Evolutionary conservation across 2,113 vertebrate species (phyloP), one percentile per base, ranked within the genome.

Genomic region (Ivindomyrus marchei): DNA sequence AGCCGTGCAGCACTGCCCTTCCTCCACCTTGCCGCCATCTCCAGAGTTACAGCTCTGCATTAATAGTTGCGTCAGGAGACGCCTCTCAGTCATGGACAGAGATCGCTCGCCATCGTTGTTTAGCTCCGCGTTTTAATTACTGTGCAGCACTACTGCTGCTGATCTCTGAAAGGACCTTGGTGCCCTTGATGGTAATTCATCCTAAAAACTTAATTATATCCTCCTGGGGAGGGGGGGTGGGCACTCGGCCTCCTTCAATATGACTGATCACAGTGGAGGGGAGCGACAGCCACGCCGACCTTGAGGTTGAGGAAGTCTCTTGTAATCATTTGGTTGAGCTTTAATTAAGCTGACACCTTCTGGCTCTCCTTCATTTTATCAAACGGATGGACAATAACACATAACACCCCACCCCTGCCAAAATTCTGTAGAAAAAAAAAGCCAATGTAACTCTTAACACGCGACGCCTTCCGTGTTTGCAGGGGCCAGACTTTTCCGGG

Each of bases 131-230:
- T 52, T 50, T 31, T 62, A 58, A 88, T 88, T 62, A 88, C 31
- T 13, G 53, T 1, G 17, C 36, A 21, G 4, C 17, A 13, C 53
- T 5, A 27, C 13, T 0, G 56, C 47, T 24, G 49, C 85, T 36
- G 49, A 8, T 87, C 85, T 53, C 27, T 53, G 27, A 36, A 53
- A 39, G 85, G 47, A 11, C 83, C 24, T 87, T 42, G 3, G 58
- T 88, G 53, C 4, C 56, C 53, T 62, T 45, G 53, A 62, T n/a
- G 56, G 87, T 62, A 88, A 42, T 88, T 88, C 56, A 88, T 21
- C 87, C 58, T 42, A 88, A 88, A 66, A 88, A 58, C 36, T 62
- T 88, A 62, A 88, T 62, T 45, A 88, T 50, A 46, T n/a, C 53
- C 53, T 62, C 45, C 19, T 45, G 11, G 21, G 53, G 53, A 19